Percentiles rank a stretch among this genome's conserved stretches.
Conservation (phyloP, 2,113 vertebrate genomes). For the Nyctereutes procyonoides region DNA sequence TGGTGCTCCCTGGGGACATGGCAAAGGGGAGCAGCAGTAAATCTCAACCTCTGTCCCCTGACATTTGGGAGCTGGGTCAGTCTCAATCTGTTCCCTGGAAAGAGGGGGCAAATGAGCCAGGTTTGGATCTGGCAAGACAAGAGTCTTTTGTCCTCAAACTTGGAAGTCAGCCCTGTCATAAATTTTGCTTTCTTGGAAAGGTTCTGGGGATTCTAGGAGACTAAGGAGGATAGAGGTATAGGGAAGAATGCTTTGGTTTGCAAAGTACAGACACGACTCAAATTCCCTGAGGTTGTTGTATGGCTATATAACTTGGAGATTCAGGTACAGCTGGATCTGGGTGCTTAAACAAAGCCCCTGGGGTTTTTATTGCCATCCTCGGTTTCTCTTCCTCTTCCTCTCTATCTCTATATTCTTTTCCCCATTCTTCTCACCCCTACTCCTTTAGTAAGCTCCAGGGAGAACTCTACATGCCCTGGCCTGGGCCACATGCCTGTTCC, state of each 20-base stretch:
- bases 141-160: slow-evolving; percentile 17
- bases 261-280: not conserved
- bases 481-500: not conserved
- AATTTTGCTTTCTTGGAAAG: slow-evolving; percentile 5
- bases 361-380: not conserved
- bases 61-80: not conserved
- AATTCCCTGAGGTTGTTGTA: fast-evolving
- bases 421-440: not conserved
- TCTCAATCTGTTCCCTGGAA: not conserved
- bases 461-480: fast-evolving
- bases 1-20: not conserved
- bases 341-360: not conserved
- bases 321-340: slow-evolving; percentile 46
- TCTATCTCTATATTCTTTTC: not conserved
- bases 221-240: not conserved
- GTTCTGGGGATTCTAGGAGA: not conserved
- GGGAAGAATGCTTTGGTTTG: not conserved
- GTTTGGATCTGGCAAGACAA: not conserved
- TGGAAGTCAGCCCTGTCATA: not conserved
- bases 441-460: not conserved
- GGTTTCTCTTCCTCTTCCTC: not conserved
- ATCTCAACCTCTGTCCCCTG: not conserved
- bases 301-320: fast-evolving
- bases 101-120: not conserved
- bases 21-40: fast-evolving